Conservation (phyloP, 2,113 vertebrate species). For the Hipposideros armiger region DNA sequence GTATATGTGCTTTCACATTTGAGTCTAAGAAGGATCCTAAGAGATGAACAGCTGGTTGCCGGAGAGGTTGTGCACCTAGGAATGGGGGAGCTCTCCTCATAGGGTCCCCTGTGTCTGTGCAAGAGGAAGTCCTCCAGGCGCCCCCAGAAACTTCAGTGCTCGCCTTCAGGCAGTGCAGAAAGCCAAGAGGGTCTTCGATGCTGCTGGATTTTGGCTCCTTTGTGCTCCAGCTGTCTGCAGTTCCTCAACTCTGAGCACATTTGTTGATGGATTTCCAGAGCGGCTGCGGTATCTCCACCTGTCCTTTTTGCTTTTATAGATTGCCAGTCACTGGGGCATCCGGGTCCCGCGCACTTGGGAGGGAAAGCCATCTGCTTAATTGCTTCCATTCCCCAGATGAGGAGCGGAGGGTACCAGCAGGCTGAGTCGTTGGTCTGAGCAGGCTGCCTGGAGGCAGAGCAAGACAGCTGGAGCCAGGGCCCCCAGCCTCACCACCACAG, state of each 20-base stretch:
- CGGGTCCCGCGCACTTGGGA: not conserved
- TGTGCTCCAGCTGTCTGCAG: conserved; percentile 68
- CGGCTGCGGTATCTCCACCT: conserved; percentile 60
- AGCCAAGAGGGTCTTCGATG: not conserved
- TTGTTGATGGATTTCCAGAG: conserved; percentile 66
- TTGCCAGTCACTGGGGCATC: conserved; percentile 35
- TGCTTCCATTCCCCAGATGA: not conserved
- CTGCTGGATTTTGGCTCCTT: conserved; percentile 27
- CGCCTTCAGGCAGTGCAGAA: not conserved
- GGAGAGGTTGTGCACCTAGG: not conserved
- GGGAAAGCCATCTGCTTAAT: conserved; percentile 45
- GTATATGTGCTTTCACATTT: not conserved
- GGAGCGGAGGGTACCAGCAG: not conserved
- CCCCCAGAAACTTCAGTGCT: conserved; percentile 4
- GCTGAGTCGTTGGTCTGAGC: not conserved
- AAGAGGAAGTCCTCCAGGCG: not conserved
- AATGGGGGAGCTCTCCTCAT: not conserved
- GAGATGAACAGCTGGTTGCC: not conserved
- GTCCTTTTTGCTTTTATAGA: conserved; percentile 69
- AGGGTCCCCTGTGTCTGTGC: not conserved
- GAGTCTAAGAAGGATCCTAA: not conserved
- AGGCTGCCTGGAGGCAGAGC: not conserved
- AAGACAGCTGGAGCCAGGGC: not conserved
- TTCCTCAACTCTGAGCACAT: conserved; percentile 56
- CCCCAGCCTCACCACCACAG: too few species aligned